Evolutionary conservation across 1,140 invertebrate species (phyloP).

Genomic region (Lasioglossum albipes): DNA sequence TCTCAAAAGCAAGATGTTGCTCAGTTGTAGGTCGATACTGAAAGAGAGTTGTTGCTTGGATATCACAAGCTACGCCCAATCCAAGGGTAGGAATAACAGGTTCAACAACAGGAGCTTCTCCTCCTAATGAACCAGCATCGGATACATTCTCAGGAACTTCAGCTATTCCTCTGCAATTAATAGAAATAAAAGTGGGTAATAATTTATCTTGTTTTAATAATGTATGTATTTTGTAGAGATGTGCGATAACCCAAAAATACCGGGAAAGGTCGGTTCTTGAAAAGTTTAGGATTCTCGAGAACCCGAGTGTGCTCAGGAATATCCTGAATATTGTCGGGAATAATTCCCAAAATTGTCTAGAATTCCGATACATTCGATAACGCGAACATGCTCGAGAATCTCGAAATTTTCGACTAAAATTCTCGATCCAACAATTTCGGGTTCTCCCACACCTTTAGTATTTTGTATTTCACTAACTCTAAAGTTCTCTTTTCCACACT

Average conservation of each 20-base stretch:
- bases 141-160: conserved; percentile 87
- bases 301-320: too few species aligned
- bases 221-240: background rate
- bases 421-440: too few species aligned
- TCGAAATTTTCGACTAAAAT: too few species aligned
- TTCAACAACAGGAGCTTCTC: conserved; percentile 73
- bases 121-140: conserved; percentile 79
- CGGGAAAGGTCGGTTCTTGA: too few species aligned
- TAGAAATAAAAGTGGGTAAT: background rate
- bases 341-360: too few species aligned
- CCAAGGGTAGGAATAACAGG: conserved; percentile 72
- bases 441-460: too few species aligned
- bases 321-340: too few species aligned
- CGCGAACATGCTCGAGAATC: too few species aligned
- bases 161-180: conserved; percentile 82
- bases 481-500: conserved; percentile 79
- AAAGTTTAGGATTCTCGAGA: too few species aligned
- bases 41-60: conserved; percentile 82
- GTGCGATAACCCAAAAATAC: too few species aligned
- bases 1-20: conserved; percentile 85
- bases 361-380: too few species aligned
- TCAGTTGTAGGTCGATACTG: conserved; percentile 85
- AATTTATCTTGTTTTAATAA: background rate
- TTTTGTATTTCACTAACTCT: conserved; percentile 71
- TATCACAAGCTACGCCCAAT: conserved; percentile 74